Conservation (phyloP, 2,797 vertebrate genomes). For the Acropternis orthonyx region DNA sequence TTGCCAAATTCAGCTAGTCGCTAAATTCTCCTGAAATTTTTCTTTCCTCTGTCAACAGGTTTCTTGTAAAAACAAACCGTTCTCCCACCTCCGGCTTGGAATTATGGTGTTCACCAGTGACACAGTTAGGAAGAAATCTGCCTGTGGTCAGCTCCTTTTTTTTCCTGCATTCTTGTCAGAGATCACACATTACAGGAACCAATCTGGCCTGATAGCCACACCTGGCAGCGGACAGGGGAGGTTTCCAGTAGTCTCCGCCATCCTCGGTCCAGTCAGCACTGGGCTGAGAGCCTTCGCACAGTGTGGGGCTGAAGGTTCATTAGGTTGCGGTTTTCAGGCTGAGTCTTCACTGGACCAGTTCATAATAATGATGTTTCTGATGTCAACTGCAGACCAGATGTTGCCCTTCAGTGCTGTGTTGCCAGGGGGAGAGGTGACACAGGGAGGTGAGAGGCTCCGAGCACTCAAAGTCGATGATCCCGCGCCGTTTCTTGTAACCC, state of each 20-base stretch:
- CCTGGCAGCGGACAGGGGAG: background rate
- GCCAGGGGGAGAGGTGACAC: background rate
- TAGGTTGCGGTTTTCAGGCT: background rate
- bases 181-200: background rate
- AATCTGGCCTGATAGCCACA: background rate
- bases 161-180: background rate
- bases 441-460: background rate
- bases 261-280: rapidly evolving
- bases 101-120: background rate
- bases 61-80: constrained; percentile 37
- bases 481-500: rapidly evolving
- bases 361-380: background rate
- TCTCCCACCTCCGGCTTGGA: background rate
- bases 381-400: constrained; percentile 23
- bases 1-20: background rate
- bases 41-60: background rate
- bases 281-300: background rate
- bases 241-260: background rate
- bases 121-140: constrained; percentile 53
- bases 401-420: rapidly evolving
- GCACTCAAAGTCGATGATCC: background rate
- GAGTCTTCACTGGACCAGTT: background rate
- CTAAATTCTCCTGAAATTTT: constrained; percentile 22
- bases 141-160: constrained; percentile 6
- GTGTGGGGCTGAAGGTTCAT: background rate